Evolutionary conservation across 1,140 invertebrate genomes (phyloP).

Genomic region (Hypothenemus hampei): DNA sequence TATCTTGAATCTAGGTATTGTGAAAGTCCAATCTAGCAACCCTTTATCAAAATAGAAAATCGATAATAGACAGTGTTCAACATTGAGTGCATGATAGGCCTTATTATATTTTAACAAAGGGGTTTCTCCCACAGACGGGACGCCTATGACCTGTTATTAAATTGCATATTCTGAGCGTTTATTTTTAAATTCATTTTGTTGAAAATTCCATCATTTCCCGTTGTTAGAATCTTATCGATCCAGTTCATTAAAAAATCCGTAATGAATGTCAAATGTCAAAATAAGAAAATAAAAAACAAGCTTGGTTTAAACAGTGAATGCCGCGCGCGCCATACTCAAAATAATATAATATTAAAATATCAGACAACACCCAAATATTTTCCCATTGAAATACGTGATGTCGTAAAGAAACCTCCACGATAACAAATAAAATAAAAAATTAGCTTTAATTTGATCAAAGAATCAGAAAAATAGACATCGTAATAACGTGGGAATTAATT

Average conservation of each 20-base stretch:
- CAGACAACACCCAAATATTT: slow-evolving; percentile 41
- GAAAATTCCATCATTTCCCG: no score
- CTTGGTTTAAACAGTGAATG: slow-evolving; percentile 11
- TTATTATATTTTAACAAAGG: not conserved
- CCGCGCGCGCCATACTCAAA: slow-evolving; percentile 42
- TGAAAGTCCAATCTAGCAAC: not conserved
- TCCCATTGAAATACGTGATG: slow-evolving; percentile 15
- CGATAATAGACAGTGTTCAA: no score
- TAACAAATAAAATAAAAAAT: slow-evolving; percentile 28
- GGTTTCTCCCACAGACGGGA: no score
- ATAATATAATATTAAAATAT: slow-evolving; percentile 42
- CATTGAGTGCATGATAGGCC: not conserved
- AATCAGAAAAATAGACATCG: slow-evolving; percentile 5
- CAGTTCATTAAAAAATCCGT: no score
- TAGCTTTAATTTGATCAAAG: slow-evolving; percentile 30
- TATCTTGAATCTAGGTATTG: no score
- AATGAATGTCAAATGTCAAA: no score
- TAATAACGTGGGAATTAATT: slow-evolving; percentile 37
- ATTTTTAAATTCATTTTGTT: no score
- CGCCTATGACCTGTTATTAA: no score
- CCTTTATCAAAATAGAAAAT: slow-evolving; percentile 28
- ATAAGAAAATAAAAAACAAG: no score
- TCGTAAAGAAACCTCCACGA: slow-evolving; percentile 13
- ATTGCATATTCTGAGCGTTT: no score
- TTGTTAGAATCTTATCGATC: no score